Base-by-base conservation (phyloP, 2,797 vertebrate genomes). In the Betta splendens region DNA sequence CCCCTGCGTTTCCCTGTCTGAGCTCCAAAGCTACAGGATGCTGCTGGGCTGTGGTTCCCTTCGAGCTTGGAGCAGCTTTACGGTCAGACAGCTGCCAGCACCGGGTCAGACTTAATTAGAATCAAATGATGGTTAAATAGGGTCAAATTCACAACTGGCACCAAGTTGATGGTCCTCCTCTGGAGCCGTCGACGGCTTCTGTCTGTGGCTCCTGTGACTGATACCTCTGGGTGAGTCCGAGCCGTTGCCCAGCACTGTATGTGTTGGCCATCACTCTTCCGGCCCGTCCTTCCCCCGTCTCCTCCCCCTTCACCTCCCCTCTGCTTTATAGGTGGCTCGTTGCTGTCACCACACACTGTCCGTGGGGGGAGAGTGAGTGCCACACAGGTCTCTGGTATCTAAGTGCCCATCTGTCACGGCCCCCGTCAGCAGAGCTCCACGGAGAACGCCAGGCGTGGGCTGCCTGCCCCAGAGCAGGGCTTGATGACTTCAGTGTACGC, bases 341-440 rank as follows among this genome's bases (percentile, higher is more conserved):
- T 43, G 63, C 81, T 79, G 80, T 81, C 80, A 65, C 59, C 39
- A 13, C 72, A 51, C 59, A 9, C 32, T 5, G 64, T 68, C 78
- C 66, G 77, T 17, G 51, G 72, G 72, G 43, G 69, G 26, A 58
- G 58, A 59, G 54, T 21, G 35, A 28, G 74, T 57, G 74, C 59
- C 59, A 52, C 69, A 20, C 50, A 43, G 75, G 69, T 65, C 61
- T 58, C 58, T 22, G 38, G 43, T 82, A 81, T 89, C 84, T 73
- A 61, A 16, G 65, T 21, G 15, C 28, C 77, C 83, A 84, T 88
- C 81, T 87, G 85, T 88, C 84, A 87, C 71, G 42, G n/a, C n/a
- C 2, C 20, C 18, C 42, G 80, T 79, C 76, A 58, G 55, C 48
- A 52, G 8, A 18, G 55, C 33, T 61, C 69, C 63, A 32, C 51